Evolutionary conservation across 2,113 vertebrate genomes (phyloP).

Genomic region (Myrmecobius fasciatus): DNA sequence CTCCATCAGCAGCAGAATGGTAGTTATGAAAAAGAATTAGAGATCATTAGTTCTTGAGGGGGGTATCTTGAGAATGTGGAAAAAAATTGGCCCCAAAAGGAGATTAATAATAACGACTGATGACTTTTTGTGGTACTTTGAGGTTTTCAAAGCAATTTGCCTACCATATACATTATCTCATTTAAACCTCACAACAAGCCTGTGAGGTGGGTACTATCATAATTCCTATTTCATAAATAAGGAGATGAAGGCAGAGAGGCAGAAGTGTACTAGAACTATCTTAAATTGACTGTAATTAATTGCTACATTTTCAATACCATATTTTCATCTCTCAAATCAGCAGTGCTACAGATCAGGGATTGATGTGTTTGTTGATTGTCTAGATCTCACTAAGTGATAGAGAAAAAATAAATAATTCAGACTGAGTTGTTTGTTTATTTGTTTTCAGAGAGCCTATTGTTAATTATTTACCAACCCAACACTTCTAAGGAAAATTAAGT

Average conservation of each 20-base stretch:
- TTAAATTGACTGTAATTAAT: not conserved
- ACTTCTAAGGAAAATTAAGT: no score
- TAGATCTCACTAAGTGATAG: not conserved
- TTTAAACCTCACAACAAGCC: not conserved
- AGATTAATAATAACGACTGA: not conserved
- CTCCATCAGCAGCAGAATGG: not conserved
- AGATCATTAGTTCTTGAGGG: not conserved
- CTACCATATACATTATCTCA: not conserved
- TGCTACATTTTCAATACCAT: not conserved
- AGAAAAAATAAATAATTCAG: not conserved
- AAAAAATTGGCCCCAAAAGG: not conserved
- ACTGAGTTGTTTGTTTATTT: not conserved
- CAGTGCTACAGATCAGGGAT: not conserved
- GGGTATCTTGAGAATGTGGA: not conserved
- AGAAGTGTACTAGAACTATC: not conserved
- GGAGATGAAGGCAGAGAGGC: not conserved
- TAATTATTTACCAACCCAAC: not conserved
- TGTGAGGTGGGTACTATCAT: not conserved
- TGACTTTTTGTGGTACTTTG: not conserved
- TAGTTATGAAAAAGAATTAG: not conserved
- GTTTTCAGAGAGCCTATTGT: not conserved
- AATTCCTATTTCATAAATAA: not conserved
- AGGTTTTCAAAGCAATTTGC: not conserved
- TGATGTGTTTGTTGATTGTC: not conserved
- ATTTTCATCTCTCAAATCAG: not conserved